Percentiles rank a stretch among this genome's conserved stretches.
Evolutionary conservation across 2,113 vertebrate species (phyloP).

Genomic region (Rhinichthys klamathensis): DNA sequence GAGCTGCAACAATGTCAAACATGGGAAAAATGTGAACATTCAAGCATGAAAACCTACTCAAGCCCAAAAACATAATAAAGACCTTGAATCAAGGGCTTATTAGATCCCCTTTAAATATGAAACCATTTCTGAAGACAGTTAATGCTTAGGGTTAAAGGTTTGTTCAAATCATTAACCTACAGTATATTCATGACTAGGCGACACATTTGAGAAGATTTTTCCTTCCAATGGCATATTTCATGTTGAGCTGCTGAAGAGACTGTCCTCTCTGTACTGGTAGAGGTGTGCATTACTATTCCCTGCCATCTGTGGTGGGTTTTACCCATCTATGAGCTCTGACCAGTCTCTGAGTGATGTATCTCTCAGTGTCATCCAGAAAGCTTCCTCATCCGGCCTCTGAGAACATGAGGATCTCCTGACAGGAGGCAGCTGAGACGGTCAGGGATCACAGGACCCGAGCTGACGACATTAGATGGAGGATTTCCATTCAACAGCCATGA

Average conservation of each 20-base stretch:
- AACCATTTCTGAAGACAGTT: no score
- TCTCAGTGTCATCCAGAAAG: slow-evolving; percentile 5
- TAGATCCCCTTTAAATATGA: no score
- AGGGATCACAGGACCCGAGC: background rate
- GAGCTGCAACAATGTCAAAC: no score
- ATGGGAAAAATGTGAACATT: no score
- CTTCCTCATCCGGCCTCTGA: background rate
- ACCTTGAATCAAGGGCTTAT: no score
- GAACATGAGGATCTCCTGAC: background rate
- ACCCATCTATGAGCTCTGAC: background rate
- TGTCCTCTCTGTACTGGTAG: background rate
- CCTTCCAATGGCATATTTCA: background rate
- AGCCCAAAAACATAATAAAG: no score
- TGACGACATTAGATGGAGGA: background rate
- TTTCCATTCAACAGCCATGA: background rate
- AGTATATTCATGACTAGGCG: background rate
- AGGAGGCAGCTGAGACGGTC: background rate
- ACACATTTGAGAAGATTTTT: background rate
- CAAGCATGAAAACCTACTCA: no score
- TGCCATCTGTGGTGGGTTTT: background rate
- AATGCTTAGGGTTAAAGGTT: no score
- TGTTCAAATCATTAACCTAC: background rate
- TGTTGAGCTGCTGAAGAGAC: background rate
- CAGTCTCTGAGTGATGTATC: background rate
- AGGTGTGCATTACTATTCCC: background rate